Base-by-base conservation (phyloP, 2,888 invertebrate species). In the Agrotis puta region DNA sequence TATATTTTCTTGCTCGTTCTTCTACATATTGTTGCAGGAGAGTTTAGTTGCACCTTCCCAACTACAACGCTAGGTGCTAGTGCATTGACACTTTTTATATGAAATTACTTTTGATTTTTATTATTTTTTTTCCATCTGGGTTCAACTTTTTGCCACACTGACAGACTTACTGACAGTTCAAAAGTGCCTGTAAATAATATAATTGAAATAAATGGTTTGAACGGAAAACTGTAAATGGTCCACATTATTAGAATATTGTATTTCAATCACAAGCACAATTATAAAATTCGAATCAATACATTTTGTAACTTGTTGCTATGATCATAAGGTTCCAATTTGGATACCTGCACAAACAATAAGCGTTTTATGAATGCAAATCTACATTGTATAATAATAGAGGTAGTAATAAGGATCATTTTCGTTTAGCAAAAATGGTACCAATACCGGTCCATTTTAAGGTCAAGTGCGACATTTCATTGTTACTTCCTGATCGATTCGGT, bases 391-490 rank as follows among this genome's bases (percentile, higher is more conserved):
- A 78, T 68, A 82, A 73, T 65, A 54, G 50, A 51, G 50, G 11
- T 65, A 39, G 64, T 20, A 63, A 16, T 77, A 61, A 77, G 69
- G 64, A 74, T 51, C 64, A 76, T 83, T 70, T 77, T 73, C 66
- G 74, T 59, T 64, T 14, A 13, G 39, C 77, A 43, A 22, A 18
- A 51, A 53, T 67, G 53, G 62, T 70, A 71, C 67, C 56, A 64
- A 58, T 83, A 88, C 88, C 84, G 87, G 89, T 87, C 74, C 48
- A 63, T 76, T 88, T 88, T 88, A 85, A 89, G 91, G 92, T 89
- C 92, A 91, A 92, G 89, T 86, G 87, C 88, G 88, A 88, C 88
- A 89, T 86, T 88, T 81, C 83, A 85, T 86, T 87, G 88, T 87
- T 70, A 79, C 75, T 90, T 89, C 89, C 90, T 89, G 88, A 88